Evolutionary conservation across 2,797 vertebrate species (phyloP), one percentile per base, ranked within the genome.

Genomic region (Micrastur ruficollis): DNA sequence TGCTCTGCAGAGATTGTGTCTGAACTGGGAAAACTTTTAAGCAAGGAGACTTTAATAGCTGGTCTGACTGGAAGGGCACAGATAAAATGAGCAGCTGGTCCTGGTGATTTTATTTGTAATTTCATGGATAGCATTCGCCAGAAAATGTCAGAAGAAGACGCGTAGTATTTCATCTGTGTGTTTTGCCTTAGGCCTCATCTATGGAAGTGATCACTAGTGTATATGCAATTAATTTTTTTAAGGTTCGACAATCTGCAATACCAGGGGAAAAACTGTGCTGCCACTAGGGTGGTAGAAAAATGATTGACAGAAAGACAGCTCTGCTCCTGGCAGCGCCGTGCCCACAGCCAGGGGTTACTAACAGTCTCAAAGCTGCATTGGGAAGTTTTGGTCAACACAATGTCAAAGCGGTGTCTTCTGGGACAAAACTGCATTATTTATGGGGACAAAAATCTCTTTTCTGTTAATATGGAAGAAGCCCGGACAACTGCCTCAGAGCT

Each of bases 171-270:
- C 23, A 94, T 96, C 75, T 94, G 81, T 82, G 47, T 86, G 68
- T 92, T 95, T 83, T 97, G 89, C 95, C 93, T 96, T 86, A 75
- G 96, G 93, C 86, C 38, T 29, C 23, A 61, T 96, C 92, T 70
- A 86, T 86, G 83, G 75, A 86, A 97, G 50, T 53, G 81, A 95
- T 97, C 91, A 36, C 84, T 91, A 95, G 95, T 93, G 92, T 93
- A 91, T 88, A 95, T 9, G 78, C 83, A 97, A 78, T 91, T 92
- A 22, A 62, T 87, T 92, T 96, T 96, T 95, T 86, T 76, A 94
- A 95, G 90, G 72, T 91, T 96, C 89, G 90, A 38, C 25, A 66
- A 40, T 95, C 93, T 91, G 66, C 82, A 93, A 87, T 93, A 96
- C 21, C 80, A 86, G 53, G 95, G 56, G 85, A 95, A 81, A 95